Evolutionary conservation across 1,140 invertebrate species (phyloP).

Genomic region (Schmidtea mediterranea): DNA sequence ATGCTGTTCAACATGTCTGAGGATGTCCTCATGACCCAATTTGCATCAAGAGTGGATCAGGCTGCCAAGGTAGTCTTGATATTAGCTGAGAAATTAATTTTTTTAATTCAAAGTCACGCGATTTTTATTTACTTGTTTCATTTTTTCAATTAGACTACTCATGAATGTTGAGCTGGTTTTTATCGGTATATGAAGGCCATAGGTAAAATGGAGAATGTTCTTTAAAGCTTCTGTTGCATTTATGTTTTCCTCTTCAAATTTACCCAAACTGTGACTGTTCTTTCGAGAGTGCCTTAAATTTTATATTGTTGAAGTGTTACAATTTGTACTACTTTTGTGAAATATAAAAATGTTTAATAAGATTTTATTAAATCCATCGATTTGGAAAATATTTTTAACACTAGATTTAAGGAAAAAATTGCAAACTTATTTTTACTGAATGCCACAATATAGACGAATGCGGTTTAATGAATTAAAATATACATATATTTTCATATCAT

Average conservation of each 20-base stretch:
- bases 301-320: no score
- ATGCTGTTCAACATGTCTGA: conserved; percentile 44
- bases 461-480: no score
- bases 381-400: no score
- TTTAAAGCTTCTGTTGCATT: conserved; percentile 3
- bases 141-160: conserved; percentile 42
- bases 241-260: background rate
- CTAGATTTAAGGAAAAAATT: no score
- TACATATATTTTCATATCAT: no score
- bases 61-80: conserved; percentile 35
- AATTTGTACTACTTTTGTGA: conserved; percentile 4
- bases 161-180: conserved; percentile 46
- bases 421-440: no score
- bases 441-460: no score
- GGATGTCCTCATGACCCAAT: conserved; percentile 46
- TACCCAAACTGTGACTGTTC: conserved; percentile 19
- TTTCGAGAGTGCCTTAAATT: conserved; percentile 13
- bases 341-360: no score
- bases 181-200: conserved; percentile 52
- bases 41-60: conserved; percentile 36
- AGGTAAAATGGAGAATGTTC: conserved; percentile 48
- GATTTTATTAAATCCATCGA: no score
- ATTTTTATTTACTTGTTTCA: conserved; percentile 35
- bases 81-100: conserved; percentile 19
- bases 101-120: background rate